Percentiles rank a stretch among this genome's conserved stretches.
Conservation (phyloP, 2,113 vertebrate species). For the Thunnus thynnus region DNA sequence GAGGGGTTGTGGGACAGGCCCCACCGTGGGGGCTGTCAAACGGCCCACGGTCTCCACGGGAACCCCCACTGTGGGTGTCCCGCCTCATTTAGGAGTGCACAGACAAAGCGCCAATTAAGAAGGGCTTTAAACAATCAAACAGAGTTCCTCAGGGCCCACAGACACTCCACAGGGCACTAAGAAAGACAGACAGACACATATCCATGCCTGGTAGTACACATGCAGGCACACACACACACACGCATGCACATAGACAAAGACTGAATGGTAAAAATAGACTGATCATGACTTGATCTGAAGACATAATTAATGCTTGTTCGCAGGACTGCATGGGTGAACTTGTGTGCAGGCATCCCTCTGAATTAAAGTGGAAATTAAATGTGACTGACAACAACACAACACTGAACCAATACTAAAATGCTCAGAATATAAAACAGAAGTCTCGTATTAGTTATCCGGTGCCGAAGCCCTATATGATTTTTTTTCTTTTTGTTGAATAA, state of each 20-base stretch:
- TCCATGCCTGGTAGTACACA: slow-evolving; percentile 50
- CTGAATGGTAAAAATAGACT: slow-evolving; percentile 74
- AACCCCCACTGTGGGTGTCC: slow-evolving; percentile 85
- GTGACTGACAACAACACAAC: slow-evolving; percentile 59
- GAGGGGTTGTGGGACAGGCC: slow-evolving; percentile 86
- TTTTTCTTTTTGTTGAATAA: slow-evolving; percentile 11
- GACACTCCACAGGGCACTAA: slow-evolving; percentile 82
- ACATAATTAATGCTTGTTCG: slow-evolving; percentile 75
- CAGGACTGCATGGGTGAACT: slow-evolving; percentile 36
- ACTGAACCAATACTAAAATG: slow-evolving; percentile 29
- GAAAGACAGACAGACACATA: slow-evolving; percentile 64
- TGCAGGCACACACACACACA: slow-evolving; percentile 1
- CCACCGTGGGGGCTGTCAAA: slow-evolving; percentile 86
- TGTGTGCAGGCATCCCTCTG: slow-evolving; percentile 44
- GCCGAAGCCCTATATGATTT: neutral
- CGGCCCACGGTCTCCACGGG: slow-evolving; percentile 82
- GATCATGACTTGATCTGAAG: slow-evolving; percentile 74
- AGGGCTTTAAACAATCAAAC: slow-evolving; percentile 88
- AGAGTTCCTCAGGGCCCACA: slow-evolving; percentile 81
- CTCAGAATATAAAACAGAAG: slow-evolving; percentile 36
- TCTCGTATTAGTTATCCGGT: slow-evolving; percentile 6
- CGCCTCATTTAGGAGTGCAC: slow-evolving; percentile 85
- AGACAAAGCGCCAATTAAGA: slow-evolving; percentile 90
- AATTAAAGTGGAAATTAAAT: slow-evolving; percentile 67
- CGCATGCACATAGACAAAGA: slow-evolving; percentile 46